Evolutionary conservation across 2,797 vertebrate genomes (phyloP), one percentile per base, ranked within the genome.

Genomic region (Liasis olivaceus): DNA sequence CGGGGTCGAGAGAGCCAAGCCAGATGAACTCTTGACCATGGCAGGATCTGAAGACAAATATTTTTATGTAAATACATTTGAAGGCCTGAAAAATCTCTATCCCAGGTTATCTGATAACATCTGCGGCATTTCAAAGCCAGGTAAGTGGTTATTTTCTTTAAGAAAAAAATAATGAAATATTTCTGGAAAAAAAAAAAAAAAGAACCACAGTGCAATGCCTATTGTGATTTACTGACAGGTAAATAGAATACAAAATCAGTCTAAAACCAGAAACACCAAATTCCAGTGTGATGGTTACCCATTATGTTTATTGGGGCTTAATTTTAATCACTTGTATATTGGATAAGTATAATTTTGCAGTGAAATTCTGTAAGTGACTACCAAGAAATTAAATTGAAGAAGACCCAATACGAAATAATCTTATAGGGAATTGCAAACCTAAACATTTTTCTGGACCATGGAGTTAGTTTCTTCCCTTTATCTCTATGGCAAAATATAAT

Each of bases 21-120:
- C 1, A 0, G 69, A 85, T 20, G 97, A 98, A 87, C 96, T 98
- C 36, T 13, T 96, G 20, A 94, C 92, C 60, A 98, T 98, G 95
- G 97, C 97, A 15, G 97, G 97, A 12, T 95, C 96, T 0, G 89
- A 94, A 11, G 96, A 97, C 63, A 97, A 96, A 90, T 97, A 95
- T 87, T 98, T 96, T 94, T 97, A 96, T 0, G 97, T 97, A 85
- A 92, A 97, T 89, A 96, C 95, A 3, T 98, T 97, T 89, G 95
- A 96, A 95, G 96, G 95, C 88, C 93, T 98, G 87, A 92, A 94
- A 89, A 93, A 95, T 9, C 96, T 97, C 85, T 94, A 96, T 88
- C 88, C 91, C 12, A 89, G 95, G 1, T 89, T 97, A 90, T 97
- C 96, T 5, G 92, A 91, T 81, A 95, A 93, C 81, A 94, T 98